Evolutionary conservation across 2,888 invertebrate genomes (phyloP), one percentile per base, ranked within the genome.

Genomic region (Platycnemis pennipes): DNA sequence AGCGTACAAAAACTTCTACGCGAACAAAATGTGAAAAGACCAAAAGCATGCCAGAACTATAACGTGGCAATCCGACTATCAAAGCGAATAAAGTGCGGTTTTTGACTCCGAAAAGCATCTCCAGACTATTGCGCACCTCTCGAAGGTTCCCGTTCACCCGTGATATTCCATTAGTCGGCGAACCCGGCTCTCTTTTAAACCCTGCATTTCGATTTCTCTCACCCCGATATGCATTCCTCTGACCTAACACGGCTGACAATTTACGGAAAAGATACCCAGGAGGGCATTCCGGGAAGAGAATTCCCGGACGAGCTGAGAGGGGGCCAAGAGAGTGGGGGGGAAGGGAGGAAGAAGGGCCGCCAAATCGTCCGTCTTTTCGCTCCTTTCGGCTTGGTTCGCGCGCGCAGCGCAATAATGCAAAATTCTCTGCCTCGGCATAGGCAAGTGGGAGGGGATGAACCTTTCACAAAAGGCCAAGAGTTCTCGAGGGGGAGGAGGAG

Each of bases 401-500:
- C n/a, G 77, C 77, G 1, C 77, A 37, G 26, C 37, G 11, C 16
- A 77, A 77, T 77, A 37, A 77, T 77, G 77, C 77, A 77, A 77
- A 37, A 69, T 26, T 63, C 1, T 77, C 37, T 26, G 37, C 77
- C 77, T 37, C 77, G 37, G 31, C 37, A 8, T 37, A 37, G 77
- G 63, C 4, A 37, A 77, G 11, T 13, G 37, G 77, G 11, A 13
- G 13, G 16, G 0, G 31, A 77, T 37, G 77, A 77, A 77, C 77
- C 37, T 77, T 77, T 77, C 77, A 37, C 37, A 77, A 77, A 77
- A 77, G 77, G 77, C 8, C 77, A 77, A 26, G 77, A 77, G 37
- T 77, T 77, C 53, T 53, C 56, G 19, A 87, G 87, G 13, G 63
- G 19, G 44, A 1, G 37, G 42, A 42, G 42, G 56, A 19, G 63